phyloP scores from a whole-genome alignment of 23 tunicate species.

The Aplidium turbinatum region DNA sequence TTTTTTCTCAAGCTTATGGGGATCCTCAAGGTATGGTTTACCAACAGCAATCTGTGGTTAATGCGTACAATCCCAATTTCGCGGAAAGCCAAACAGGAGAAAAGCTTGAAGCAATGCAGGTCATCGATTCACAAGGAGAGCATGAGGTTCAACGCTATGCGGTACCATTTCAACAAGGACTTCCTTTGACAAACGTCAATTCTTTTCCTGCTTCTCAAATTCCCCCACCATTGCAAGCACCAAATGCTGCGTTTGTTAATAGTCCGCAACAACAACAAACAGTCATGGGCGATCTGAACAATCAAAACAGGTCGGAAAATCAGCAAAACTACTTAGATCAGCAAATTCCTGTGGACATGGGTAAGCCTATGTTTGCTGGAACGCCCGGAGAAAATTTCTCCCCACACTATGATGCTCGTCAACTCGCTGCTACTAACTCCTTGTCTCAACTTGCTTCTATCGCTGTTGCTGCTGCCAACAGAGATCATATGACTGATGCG shows the following conservation, averaged over 20 bases:
- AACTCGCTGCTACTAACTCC: slow-evolving; percentile 32
- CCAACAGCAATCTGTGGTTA: slow-evolving; percentile 36
- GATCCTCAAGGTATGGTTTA: slow-evolving; percentile 33
- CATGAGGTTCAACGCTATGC: slow-evolving; percentile 24
- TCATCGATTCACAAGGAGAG: background rate
- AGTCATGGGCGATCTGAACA: background rate
- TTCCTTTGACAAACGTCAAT: slow-evolving; percentile 9
- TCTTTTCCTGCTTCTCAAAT: slow-evolving; percentile 1
- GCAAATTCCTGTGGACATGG: background rate
- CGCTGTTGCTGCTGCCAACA: slow-evolving; percentile 66
- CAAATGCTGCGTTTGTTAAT: background rate
- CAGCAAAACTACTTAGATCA: slow-evolving; percentile 5
- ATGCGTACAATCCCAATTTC: background rate
- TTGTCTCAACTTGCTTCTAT: slow-evolving; percentile 65
- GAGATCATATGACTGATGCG: slow-evolving; percentile 19
- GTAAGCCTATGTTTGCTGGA: slow-evolving; percentile 4
- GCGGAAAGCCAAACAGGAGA: slow-evolving; percentile 3
- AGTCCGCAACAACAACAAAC: background rate
- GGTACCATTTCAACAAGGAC: slow-evolving; percentile 34
- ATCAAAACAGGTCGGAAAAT: background rate
- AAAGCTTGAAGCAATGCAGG: background rate
- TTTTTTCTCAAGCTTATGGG: slow-evolving; percentile 37
- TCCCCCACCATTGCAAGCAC: background rate
- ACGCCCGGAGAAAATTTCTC: slow-evolving; percentile 21
- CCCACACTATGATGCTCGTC: slow-evolving; percentile 13